phyloP scores from a whole-genome alignment of 2,113 vertebrate species.

The Emberiza fucata region DNA sequence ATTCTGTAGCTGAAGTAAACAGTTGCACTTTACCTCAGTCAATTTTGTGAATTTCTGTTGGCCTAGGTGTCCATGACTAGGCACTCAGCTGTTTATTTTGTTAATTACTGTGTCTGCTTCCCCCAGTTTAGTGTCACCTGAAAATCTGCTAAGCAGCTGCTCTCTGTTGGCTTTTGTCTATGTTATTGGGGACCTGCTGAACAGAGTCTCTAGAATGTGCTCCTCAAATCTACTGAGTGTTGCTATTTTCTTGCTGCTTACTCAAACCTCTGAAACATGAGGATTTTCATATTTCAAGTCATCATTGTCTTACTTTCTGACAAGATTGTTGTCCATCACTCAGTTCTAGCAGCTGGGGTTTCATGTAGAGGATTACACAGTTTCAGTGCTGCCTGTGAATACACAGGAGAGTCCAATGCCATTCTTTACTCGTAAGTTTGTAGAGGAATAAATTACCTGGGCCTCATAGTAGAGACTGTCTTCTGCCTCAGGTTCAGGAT shows the following conservation, averaged over 20 bases:
- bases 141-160: not conserved
- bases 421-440: not conserved
- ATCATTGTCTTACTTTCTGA: not conserved
- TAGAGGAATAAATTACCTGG: not conserved
- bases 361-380: not conserved
- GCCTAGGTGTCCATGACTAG: not conserved
- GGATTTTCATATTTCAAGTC: not conserved
- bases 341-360: not conserved
- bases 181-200: not conserved
- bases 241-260: not conserved
- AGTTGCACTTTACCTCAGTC: not conserved
- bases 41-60: not conserved
- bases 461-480: not conserved
- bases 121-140: not conserved
- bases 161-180: not conserved
- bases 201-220: not conserved
- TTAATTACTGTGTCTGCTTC: not conserved
- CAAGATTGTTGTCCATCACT: not conserved
- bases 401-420: not conserved
- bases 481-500: not conserved
- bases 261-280: not conserved
- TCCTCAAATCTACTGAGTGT: not conserved
- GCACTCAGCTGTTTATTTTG: not conserved
- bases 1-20: not conserved
- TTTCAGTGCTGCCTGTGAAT: not conserved